Evolutionary conservation across 2,888 invertebrate species (phyloP), one percentile per base, ranked within the genome.

Genomic region (Coelogynopora nodosa): DNA sequence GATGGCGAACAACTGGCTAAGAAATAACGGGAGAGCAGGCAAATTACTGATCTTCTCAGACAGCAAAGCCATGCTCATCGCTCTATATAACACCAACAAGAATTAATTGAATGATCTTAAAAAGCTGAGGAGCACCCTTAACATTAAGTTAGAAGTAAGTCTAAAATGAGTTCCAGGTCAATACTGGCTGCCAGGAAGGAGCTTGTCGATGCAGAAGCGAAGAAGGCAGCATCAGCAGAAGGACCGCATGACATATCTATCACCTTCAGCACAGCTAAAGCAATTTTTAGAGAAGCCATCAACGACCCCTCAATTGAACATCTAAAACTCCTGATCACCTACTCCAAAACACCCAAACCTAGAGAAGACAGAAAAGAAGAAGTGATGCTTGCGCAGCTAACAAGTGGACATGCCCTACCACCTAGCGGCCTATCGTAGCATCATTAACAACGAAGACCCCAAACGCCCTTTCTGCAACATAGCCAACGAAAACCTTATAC

Each of bases 191-290:
- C 74, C 74, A 26, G 74, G 74, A 13, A 74, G 2, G 74, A 74
- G 74, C 74, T 74, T 74, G 74, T 74, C 74, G 74, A 74, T 26
- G 27, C 74, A 23, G 27, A 74, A 74, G 27, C 74, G 23, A 74
- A 74, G 74, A 74, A 74, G 23, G 74, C 74, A 26, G 27, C 23
- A 5, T 74, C 74, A 26, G 74, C 5, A 23, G 74, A 74, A 74
- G 74, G 74, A 5, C 74, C 74, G 2, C 74, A 74, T 10, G 74
- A 74, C 18, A 74, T 13, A 13, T 5, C 18, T 26, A 74, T 74
- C 74, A 74, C 74, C 18, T 23, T 74, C 23, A 74, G 74, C 74
- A 13, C 49, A 5, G 49, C 49, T 49, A 49, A 13, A 18, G 49
- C 49, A 5, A 49, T 49, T 13, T n/a, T n/a, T n/a, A n/a, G n/a